These are phyloP conservation scores for Notarius quadriscutis DNA, from an alignment of 2,113 vertebrate species.

Conservation along the genomic window DNA sequence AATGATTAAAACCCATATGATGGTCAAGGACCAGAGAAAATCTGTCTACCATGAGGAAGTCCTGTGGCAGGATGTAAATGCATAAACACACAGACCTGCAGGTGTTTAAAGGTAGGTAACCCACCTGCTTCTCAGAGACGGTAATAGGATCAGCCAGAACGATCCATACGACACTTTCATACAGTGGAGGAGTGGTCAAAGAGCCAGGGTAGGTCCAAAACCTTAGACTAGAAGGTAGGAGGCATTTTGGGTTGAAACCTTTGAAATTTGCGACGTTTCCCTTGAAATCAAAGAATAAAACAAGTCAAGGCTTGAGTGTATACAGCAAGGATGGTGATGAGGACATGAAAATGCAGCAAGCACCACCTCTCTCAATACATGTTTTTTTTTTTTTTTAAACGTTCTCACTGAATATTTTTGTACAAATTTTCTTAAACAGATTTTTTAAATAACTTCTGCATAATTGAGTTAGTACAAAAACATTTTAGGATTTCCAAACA, in stretches of 20 bases:
- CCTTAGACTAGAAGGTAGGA: conserved; percentile 85
- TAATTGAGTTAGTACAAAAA: no score
- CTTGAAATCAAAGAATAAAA: conserved; percentile 63
- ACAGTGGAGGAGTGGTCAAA: conserved; percentile 90
- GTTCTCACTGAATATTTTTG: neutral
- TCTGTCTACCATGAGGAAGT: neutral
- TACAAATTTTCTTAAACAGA: no score
- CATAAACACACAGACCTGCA: conserved; percentile 1
- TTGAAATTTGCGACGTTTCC: conserved; percentile 84
- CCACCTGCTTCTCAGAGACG: conserved; percentile 91
- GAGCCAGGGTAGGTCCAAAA: conserved; percentile 96
- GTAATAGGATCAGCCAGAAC: conserved; percentile 86
- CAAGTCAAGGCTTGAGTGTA: neutral
- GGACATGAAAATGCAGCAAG: neutral
- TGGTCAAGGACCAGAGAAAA: neutral
- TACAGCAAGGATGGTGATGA: neutral
- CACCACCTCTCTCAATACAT: neutral
- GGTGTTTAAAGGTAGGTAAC: conserved; percentile 1
- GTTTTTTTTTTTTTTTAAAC: neutral
- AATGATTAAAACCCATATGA: conserved; percentile 5
- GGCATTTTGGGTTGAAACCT: conserved; percentile 89
- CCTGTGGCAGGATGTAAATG: neutral
- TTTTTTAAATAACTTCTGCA: no score
- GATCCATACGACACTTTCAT: conserved; percentile 93
- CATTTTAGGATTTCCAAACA: no score